A percentile compares a stretch with the other conserved stretches of the same genome.
phyloP scores from a whole-genome alignment of 1,140 invertebrate species.

The Asobara japonica region DNA sequence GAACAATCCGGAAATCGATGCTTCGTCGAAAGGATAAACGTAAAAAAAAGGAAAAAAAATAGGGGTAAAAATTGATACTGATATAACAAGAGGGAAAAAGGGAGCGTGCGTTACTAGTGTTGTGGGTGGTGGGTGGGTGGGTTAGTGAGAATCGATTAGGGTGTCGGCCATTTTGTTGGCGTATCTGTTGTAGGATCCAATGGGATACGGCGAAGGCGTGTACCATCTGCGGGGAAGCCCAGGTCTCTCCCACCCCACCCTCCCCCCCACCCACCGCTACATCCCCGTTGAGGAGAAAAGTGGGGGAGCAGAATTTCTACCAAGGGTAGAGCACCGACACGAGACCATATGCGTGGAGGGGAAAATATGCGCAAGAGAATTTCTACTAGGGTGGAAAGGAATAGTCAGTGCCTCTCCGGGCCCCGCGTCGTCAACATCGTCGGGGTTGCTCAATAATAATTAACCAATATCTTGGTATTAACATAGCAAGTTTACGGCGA shows the following conservation, averaged over 20 bases:
- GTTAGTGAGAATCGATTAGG: constrained; percentile 55
- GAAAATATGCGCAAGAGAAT: neutral
- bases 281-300: constrained; percentile 1
- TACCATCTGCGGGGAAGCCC: constrained; percentile 35
- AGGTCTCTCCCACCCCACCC: constrained; percentile 15
- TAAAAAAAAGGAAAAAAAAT: neutral
- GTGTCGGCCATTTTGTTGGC: constrained; percentile 61
- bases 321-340: neutral
- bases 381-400: constrained; percentile 16
- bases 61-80: constrained; percentile 3
- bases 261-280: too few species aligned
- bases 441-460: constrained; percentile 45
- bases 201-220: constrained; percentile 50
- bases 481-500: too few species aligned
- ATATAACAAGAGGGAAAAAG: neutral
- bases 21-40: neutral
- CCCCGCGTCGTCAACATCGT: constrained; percentile 57
- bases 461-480: too few species aligned
- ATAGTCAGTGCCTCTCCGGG: constrained; percentile 59
- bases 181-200: constrained; percentile 45
- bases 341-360: neutral
- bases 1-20: neutral
- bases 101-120: constrained; percentile 7
- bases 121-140: constrained; percentile 30
- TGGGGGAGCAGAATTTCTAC: neutral